Evolutionary conservation across 2,888 invertebrate species (phyloP), one percentile per base, ranked within the genome.

Genomic region (Acrobeloides nanus): DNA sequence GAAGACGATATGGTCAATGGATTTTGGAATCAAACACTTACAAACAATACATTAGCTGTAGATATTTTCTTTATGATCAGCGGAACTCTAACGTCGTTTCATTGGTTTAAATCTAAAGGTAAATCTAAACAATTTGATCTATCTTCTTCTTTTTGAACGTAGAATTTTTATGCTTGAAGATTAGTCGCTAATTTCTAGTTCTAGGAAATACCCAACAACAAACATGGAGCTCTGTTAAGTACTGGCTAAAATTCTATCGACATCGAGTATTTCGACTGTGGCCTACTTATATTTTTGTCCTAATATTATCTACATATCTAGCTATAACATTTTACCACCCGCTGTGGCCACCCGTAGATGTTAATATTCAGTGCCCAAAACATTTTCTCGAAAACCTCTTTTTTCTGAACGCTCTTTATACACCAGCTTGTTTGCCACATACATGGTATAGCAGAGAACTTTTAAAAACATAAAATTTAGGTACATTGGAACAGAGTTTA

Each of bases 271-370:
- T 68, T 32, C 57, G 68, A 23, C 55, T 68, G 15, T 68, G 68
- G 57, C 68, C 68, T 1, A 64, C 66, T 12, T 66, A 65, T 41
- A 46, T 66, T n/a, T 68, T 65, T 53, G 59, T 64, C 3, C 42
- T 68, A 12, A 59, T 59, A 7, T 55, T 68, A n/a, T 64, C 64
- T 23, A 49, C 62, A 20, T 48, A 66, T 23, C 52, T 66, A 12
- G 44, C 57, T 43, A 42, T 64, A 20, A 68, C 65, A 10, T 66
- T 67, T 46, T 68, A 59, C 53, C 68, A 68, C 48, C 66, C 64
- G 24, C 65, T 68, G 64, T 68, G 64, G 65, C 68, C 68, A 6
- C 62, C 62, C 42, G 62, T 63, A 26, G 68, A 68, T 48, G 65
- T 66, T 10, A 60, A 59, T 21, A 54, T 63, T 32, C 65, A 66